A percentile compares a stretch with the other conserved stretches of the same genome.
Conservation (phyloP, 1,140 invertebrate species). For the Ridgeia piscesae region DNA sequence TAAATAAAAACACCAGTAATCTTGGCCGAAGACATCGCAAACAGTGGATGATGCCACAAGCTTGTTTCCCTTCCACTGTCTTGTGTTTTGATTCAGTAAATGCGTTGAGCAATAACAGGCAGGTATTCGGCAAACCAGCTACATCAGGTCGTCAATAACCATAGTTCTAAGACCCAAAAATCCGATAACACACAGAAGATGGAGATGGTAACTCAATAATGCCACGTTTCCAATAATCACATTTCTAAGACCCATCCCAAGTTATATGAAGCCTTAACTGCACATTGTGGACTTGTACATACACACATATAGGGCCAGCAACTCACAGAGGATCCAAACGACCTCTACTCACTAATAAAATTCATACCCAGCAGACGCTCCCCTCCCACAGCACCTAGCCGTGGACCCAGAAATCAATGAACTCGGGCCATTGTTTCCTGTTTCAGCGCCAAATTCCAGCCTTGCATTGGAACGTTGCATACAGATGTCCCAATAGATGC, state of each 20-base stretch:
- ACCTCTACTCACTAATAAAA: conserved; percentile 8
- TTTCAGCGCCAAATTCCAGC: background rate
- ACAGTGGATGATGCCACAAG: background rate
- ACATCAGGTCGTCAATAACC: background rate
- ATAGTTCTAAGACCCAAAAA: background rate
- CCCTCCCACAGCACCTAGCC: background rate
- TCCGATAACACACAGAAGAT: too few relatives aligned
- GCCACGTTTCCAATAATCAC: background rate
- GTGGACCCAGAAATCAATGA: background rate
- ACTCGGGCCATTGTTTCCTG: background rate
- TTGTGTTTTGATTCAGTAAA: background rate
- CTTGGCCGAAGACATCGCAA: background rate
- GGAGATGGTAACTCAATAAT: too few relatives aligned
- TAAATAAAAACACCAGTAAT: background rate
- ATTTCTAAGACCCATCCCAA: background rate
- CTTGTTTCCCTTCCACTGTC: background rate
- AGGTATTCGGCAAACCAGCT: background rate
- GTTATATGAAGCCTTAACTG: background rate
- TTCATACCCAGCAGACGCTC: background rate
- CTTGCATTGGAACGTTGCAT: background rate
- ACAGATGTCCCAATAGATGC: background rate
- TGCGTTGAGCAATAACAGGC: background rate
- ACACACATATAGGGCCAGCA: conserved; percentile 26
- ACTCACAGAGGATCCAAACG: background rate
- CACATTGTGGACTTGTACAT: conserved; percentile 16